phyloP scores from a whole-genome alignment of 2,888 invertebrate species.

The Acrobeloides nanus region DNA sequence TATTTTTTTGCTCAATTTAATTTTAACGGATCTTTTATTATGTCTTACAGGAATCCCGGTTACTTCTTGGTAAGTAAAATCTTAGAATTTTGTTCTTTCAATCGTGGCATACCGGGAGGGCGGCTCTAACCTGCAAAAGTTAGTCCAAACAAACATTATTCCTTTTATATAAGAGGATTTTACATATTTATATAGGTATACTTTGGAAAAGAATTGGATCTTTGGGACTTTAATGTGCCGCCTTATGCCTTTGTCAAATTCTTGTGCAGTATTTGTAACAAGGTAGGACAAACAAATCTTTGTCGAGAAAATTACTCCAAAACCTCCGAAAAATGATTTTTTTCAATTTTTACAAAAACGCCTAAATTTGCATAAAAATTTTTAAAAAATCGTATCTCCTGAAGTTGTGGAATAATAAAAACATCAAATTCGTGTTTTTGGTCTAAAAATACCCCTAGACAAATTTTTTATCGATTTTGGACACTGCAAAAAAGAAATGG shows the following conservation, averaged over 20 bases:
- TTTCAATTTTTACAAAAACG: background rate
- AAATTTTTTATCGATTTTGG: background rate
- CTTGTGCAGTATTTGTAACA: constrained; percentile 52
- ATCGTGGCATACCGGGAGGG: background rate
- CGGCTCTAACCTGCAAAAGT: too few relatives aligned
- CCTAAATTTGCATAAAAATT: background rate
- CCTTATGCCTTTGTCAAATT: constrained; percentile 46
- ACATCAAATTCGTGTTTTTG: too few relatives aligned
- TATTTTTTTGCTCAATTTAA: constrained; percentile 51
- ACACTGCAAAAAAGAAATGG: too few relatives aligned
- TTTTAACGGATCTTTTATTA: constrained; percentile 48
- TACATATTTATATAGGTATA: too few relatives aligned
- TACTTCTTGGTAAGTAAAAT: constrained; percentile 39
- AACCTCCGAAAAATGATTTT: background rate
- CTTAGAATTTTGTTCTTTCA: too few relatives aligned
- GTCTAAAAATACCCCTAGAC: too few relatives aligned
- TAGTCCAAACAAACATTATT: constrained; percentile 4
- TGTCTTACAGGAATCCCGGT: constrained; percentile 52
- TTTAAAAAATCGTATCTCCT: background rate
- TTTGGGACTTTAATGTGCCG: constrained; percentile 52
- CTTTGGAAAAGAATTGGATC: constrained; percentile 49
- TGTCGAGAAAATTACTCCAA: background rate
- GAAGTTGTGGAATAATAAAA: too few relatives aligned
- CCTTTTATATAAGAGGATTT: too few relatives aligned
- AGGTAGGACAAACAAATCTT: constrained; percentile 26